These are phyloP conservation scores for Oreonectes daqikongensis DNA, from an alignment of 2,797 vertebrate genomes.

Conservation along the genomic window DNA sequence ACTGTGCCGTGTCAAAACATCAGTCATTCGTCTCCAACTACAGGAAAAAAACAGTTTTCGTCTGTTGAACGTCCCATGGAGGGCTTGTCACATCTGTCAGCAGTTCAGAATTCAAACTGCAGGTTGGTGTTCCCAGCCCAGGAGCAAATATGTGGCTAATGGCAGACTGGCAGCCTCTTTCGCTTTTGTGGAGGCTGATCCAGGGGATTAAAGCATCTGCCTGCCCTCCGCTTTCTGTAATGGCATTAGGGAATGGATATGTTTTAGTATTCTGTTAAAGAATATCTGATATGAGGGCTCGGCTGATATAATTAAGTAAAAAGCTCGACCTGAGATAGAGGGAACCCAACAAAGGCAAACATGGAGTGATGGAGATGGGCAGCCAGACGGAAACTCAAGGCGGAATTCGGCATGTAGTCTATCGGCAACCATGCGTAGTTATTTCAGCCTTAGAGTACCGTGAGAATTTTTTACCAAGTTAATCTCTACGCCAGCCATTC, in stretches of 20 bases:
- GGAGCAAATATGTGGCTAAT: conserved; percentile 69
- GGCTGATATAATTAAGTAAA: conserved; percentile 79
- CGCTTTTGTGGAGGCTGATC: conserved; percentile 71
- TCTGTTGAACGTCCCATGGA: conserved; percentile 38
- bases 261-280: conserved; percentile 78
- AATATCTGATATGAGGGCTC: conserved; percentile 76
- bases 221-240: conserved; percentile 72
- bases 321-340: conserved; percentile 67
- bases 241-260: conserved; percentile 79
- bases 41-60: conserved; percentile 29
- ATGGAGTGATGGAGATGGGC: conserved; percentile 54
- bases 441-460: conserved; percentile 36
- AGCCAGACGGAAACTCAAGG: conserved; percentile 51
- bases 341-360: conserved; percentile 34
- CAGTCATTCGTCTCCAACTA: conserved; percentile 44
- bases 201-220: conserved; percentile 78
- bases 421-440: conserved; percentile 45
- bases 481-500: conserved; percentile 37
- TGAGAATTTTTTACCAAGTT: conserved; percentile 49
- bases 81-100: conserved; percentile 54
- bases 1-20: conserved; percentile 53
- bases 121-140: conserved; percentile 46
- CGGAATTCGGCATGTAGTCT: conserved; percentile 57
- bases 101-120: conserved; percentile 33
- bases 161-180: conserved; percentile 67